These are phyloP conservation scores for Cheilosia variabilis DNA, from an alignment of 2,888 invertebrate genomes.

Conservation along the genomic window DNA sequence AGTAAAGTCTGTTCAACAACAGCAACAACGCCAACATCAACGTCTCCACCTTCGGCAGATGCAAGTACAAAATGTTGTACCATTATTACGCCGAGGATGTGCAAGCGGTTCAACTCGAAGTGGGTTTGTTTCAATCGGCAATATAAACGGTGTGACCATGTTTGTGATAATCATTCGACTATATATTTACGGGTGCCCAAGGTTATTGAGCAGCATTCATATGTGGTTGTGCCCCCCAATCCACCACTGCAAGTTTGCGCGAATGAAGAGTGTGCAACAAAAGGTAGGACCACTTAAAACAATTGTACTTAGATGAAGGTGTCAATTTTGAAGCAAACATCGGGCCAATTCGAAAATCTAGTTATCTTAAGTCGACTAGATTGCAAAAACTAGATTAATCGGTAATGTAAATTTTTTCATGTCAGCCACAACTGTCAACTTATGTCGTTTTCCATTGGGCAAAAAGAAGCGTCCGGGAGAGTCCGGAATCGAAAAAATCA, in stretches of 20 bases:
- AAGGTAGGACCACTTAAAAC: slow-evolving; percentile 14
- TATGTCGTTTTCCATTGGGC: too few relatives aligned
- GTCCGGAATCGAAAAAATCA: too few relatives aligned
- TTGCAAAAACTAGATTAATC: too few relatives aligned
- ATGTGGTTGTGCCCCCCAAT: slow-evolving; percentile 66
- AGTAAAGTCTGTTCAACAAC: neutral
- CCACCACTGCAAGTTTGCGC: slow-evolving; percentile 26
- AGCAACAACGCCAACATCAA: slow-evolving; percentile 2
- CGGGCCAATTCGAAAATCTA: too few relatives aligned
- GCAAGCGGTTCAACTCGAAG: slow-evolving; percentile 41
- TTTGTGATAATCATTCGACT: slow-evolving; percentile 50
- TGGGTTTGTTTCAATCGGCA: slow-evolving; percentile 72
- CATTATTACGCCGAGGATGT: slow-evolving; percentile 70
- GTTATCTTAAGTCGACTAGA: too few relatives aligned
- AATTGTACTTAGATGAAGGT: too few relatives aligned
- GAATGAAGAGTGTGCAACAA: neutral
- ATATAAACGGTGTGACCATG: slow-evolving; percentile 65
- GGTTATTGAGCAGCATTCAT: slow-evolving; percentile 24
- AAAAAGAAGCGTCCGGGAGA: too few relatives aligned
- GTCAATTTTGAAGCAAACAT: too few relatives aligned
- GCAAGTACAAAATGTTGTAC: slow-evolving; percentile 60
- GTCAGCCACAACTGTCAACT: too few relatives aligned
- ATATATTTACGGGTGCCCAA: slow-evolving; percentile 58
- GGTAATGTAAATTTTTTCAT: too few relatives aligned
- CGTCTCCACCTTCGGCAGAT: neutral